A percentile compares a stretch with the other conserved stretches of the same genome.
These are phyloP conservation scores for Prochilodus magdalenae DNA, from an alignment of 2,113 vertebrate species.

Conservation along the genomic window DNA sequence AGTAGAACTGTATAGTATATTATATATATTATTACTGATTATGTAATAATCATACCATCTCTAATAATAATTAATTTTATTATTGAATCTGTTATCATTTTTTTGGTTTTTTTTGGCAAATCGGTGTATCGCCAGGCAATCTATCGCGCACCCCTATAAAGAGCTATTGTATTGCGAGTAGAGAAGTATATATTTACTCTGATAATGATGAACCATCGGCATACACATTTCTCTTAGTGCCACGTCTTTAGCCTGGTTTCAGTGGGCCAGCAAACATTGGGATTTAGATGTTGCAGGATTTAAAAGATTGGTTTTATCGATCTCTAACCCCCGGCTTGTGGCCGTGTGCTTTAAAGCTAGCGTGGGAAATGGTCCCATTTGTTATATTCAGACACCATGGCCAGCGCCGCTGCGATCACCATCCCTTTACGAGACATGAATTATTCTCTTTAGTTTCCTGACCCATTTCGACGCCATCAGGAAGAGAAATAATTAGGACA, in stretches of 20 bases:
- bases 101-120: too few species aligned
- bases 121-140: neutral
- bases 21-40: too few species aligned
- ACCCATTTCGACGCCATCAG: slow-evolving; percentile 38
- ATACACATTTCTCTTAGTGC: slow-evolving; percentile 26
- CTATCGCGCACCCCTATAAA: neutral
- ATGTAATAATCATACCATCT: too few species aligned
- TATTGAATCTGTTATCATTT: too few species aligned
- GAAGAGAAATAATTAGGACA: slow-evolving; percentile 42
- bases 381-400: slow-evolving; percentile 23
- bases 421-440: slow-evolving; percentile 36
- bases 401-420: slow-evolving; percentile 7
- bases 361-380: slow-evolving; percentile 38
- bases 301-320: slow-evolving; percentile 60
- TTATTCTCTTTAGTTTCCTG: slow-evolving; percentile 34
- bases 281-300: slow-evolving; percentile 49
- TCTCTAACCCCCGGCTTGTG: slow-evolving; percentile 32
- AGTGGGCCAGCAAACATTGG: slow-evolving; percentile 35
- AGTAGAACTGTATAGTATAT: too few species aligned
- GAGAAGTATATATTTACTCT: neutral
- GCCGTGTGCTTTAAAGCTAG: slow-evolving; percentile 23
- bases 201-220: neutral
- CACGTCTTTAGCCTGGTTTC: slow-evolving; percentile 41
- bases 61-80: too few species aligned
- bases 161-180: neutral